A percentile compares a stretch with the other conserved stretches of the same genome.
Evolutionary conservation across 2,113 vertebrate species (phyloP).

Genomic region (Copsychus sechellarum): DNA sequence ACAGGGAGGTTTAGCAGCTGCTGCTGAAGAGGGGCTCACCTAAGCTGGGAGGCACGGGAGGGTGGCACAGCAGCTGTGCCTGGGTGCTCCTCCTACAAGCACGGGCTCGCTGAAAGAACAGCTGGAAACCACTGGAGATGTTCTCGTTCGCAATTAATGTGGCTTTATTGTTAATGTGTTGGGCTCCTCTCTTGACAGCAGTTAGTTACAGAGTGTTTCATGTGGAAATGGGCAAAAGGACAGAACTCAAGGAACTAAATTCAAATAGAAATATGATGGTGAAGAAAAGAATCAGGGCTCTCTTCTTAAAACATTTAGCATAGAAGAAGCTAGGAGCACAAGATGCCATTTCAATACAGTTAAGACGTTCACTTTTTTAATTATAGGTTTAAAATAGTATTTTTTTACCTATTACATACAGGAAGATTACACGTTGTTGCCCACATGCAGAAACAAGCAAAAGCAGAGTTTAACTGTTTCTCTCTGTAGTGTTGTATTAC

Average conservation of each 20-base stretch:
- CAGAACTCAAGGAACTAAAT: conserved; percentile 63
- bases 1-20: neutral
- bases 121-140: neutral
- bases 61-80: rapidly evolving
- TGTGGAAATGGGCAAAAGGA: conserved; percentile 58
- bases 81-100: neutral
- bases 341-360: conserved; percentile 77
- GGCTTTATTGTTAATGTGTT: conserved; percentile 85
- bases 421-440: conserved; percentile 75
- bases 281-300: conserved; percentile 69
- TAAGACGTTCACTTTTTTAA: conserved; percentile 78
- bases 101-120: neutral
- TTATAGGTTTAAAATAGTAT: conserved; percentile 72
- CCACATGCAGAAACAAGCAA: conserved; percentile 89
- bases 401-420: conserved; percentile 81
- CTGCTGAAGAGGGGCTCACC: rapidly evolving
- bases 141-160: conserved; percentile 70
- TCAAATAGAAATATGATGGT: conserved; percentile 76
- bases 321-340: conserved; percentile 76
- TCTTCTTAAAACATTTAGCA: conserved; percentile 78
- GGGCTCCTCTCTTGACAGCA: conserved; percentile 84
- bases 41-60: neutral
- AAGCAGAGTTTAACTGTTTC: conserved; percentile 76
- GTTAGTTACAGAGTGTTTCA: conserved; percentile 86
- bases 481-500: conserved; percentile 30